Evolutionary conservation across 2,113 vertebrate genomes (phyloP).

Genomic region (Pelodiscus sinensis): DNA sequence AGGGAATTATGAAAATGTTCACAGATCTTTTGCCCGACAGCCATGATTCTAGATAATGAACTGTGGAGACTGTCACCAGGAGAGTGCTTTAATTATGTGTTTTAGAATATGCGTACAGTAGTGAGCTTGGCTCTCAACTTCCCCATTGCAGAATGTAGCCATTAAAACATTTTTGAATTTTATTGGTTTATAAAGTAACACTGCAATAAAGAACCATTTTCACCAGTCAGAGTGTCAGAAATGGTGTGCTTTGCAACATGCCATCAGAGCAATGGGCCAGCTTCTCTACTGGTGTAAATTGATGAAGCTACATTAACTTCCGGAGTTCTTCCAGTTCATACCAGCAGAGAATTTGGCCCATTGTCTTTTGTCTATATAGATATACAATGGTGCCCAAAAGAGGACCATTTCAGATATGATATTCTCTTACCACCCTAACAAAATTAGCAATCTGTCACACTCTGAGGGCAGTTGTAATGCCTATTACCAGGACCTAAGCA

Average conservation of each 20-base stretch:
- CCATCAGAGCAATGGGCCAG: not conserved
- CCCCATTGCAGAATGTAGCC: not conserved
- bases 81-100: not conserved
- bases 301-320: not conserved
- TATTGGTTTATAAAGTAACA: not conserved
- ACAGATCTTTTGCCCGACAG: not conserved
- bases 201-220: not conserved
- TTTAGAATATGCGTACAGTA: not conserved
- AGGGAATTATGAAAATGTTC: not conserved
- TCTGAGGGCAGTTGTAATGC: not conserved
- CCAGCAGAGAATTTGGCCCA: not conserved
- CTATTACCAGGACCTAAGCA: not conserved
- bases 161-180: not conserved
- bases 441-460: not conserved
- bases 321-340: fast-evolving
- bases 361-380: not conserved
- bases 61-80: not conserved
- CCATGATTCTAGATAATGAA: not conserved
- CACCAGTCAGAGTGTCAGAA: not conserved
- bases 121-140: not conserved
- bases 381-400: not conserved
- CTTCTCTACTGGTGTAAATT: not conserved
- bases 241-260: not conserved
- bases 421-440: not conserved
- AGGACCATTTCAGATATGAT: not conserved